These are phyloP conservation scores for Pedetes capensis DNA, from an alignment of 2,113 vertebrate genomes.

Conservation along the genomic window DNA sequence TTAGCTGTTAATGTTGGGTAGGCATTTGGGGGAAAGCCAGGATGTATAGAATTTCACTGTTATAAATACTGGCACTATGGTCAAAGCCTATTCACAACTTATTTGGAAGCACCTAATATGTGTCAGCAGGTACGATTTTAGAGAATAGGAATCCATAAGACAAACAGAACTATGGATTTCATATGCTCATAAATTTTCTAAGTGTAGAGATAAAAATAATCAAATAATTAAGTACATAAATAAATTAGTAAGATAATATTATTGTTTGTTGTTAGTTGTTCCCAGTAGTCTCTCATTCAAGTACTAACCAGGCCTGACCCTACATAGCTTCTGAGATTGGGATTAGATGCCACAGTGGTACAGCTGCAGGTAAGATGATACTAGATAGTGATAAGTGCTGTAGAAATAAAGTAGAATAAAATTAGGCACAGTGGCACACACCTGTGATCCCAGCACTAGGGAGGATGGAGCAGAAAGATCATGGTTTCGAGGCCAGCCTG, in stretches of 20 bases:
- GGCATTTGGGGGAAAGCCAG: not conserved
- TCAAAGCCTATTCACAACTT: not conserved
- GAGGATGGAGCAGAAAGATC: too few relatives aligned
- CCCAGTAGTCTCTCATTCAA: too few relatives aligned
- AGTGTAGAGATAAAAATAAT: not conserved
- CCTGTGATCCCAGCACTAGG: too few relatives aligned
- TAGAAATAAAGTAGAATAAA: not conserved
- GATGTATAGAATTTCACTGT: not conserved
- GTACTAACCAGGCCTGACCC: too few relatives aligned
- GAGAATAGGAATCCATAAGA: not conserved
- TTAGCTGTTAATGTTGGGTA: not conserved
- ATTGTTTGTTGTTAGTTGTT: too few relatives aligned
- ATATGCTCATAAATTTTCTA: not conserved
- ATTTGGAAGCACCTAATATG: not conserved
- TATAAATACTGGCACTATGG: not conserved
- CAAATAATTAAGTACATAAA: not conserved
- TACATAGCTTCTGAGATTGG: too few relatives aligned
- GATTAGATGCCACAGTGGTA: too few relatives aligned
- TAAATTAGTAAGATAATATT: too few relatives aligned
- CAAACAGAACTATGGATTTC: not conserved
- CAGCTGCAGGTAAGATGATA: not conserved
- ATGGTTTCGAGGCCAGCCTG: too few relatives aligned
- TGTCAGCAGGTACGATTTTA: not conserved
- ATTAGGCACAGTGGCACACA: too few relatives aligned
- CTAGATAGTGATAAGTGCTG: not conserved